phyloP scores from a whole-genome alignment of 2,888 invertebrate species.

The Eupithecia dodoneata region DNA sequence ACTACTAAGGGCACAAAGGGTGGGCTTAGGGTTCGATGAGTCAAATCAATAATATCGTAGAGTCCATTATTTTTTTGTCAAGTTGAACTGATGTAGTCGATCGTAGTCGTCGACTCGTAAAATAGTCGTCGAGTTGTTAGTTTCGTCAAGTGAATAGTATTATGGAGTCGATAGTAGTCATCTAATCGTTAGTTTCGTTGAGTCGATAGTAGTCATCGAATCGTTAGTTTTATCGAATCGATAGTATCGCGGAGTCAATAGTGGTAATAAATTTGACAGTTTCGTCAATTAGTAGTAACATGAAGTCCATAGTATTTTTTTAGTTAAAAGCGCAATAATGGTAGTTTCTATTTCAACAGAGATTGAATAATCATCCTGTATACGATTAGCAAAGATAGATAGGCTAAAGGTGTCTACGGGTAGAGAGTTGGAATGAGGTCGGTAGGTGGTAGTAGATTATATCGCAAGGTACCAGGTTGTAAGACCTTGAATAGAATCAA shows the following conservation, averaged over 20 bases:
- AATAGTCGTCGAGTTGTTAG: too few species aligned
- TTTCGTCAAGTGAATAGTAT: too few species aligned
- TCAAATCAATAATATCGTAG: too few species aligned
- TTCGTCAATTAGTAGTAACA: background rate
- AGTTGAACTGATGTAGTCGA: too few species aligned
- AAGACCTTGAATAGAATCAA: conserved; percentile 32
- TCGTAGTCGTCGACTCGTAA: too few species aligned
- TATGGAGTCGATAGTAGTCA: background rate
- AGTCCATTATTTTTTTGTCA: too few species aligned
- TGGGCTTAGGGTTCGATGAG: too few species aligned
- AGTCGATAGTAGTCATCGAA: background rate
- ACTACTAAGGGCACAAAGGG: too few species aligned
- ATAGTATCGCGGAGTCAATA: too few species aligned
- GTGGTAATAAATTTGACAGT: background rate
- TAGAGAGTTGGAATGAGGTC: conserved; percentile 2
- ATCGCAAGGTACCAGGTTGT: background rate
- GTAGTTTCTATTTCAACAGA: background rate
- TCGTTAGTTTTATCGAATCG: background rate
- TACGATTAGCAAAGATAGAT: conserved; percentile 13
- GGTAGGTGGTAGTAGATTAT: conserved; percentile 6
- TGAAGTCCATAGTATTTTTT: background rate
- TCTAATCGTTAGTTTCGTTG: background rate
- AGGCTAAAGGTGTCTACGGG: conserved; percentile 16
- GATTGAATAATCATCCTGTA: conserved; percentile 13
- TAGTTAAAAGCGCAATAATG: background rate